Percentiles rank a stretch among this genome's conserved stretches.
These are phyloP conservation scores for Xiphophorus birchmanni DNA, from an alignment of 2,797 vertebrate species.

Conservation along the genomic window DNA sequence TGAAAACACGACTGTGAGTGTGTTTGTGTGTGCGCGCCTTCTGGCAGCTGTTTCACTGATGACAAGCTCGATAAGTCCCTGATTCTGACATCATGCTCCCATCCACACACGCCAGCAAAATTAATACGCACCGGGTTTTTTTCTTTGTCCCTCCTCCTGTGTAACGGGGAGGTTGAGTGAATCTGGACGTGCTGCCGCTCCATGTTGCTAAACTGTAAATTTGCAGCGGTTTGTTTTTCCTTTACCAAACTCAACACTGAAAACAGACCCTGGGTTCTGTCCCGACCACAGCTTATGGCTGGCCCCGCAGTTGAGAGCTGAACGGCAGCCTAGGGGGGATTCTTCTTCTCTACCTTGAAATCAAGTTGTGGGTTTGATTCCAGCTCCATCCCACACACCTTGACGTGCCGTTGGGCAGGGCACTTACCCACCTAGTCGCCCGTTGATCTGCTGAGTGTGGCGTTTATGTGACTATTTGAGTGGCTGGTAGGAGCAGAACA, in stretches of 20 bases:
- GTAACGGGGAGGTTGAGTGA: background rate
- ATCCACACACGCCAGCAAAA: slow-evolving; percentile 41
- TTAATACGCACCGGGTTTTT: background rate
- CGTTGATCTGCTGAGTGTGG: background rate
- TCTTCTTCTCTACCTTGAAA: slow-evolving; percentile 1
- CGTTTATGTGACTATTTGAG: background rate
- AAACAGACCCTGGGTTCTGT: slow-evolving; percentile 31
- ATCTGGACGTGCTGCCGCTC: background rate
- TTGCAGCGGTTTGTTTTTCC: slow-evolving; percentile 27
- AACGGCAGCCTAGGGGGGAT: background rate
- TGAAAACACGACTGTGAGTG: slow-evolving; percentile 17
- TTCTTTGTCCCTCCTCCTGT: background rate
- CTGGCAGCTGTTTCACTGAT: slow-evolving; percentile 51
- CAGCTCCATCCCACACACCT: too few species aligned
- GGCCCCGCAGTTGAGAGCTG: background rate
- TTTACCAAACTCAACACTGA: slow-evolving; percentile 18
- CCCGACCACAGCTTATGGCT: slow-evolving; percentile 11
- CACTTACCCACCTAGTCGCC: background rate
- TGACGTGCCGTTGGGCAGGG: too few species aligned
- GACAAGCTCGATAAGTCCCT: slow-evolving; percentile 56
- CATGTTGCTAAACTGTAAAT: slow-evolving; percentile 37
- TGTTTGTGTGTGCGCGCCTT: slow-evolving; percentile 32
- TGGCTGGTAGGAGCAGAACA: background rate
- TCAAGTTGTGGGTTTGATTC: background rate
- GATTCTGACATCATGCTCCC: slow-evolving; percentile 42